Evolutionary conservation across 2,888 invertebrate genomes (phyloP), one percentile per base, ranked within the genome.

Genomic region (Agrilus biguttatus): DNA sequence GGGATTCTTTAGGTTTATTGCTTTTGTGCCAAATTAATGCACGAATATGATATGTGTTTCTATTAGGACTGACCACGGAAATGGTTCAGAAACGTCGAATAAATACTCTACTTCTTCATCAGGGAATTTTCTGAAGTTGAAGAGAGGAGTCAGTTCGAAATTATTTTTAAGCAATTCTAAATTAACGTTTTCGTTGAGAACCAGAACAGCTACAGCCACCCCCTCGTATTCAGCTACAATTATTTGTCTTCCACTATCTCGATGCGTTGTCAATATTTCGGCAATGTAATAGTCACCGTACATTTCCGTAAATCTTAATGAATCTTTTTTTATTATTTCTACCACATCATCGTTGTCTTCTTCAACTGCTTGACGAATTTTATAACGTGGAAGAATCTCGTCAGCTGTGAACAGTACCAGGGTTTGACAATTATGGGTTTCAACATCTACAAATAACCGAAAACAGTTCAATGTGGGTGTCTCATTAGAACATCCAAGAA

Each of bases 281-380:
- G 80, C 78, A 3, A 83, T 71, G 52, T 78, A 83, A 57, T 66
- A 81, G 10, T 77, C 71, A 0, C 83, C 83, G 51, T 80, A 77
- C 2, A 72, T 47, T 39, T 70, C 59, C 14, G 69, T 67, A 23
- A 81, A 52, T n/a, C 64, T 56, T 1, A 69, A 63, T n/a, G 72
- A 70, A 41, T 71, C 69, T 1, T 60, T 61, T 44, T 77, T 70
- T 35, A 83, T 65, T 40, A 84, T 69, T 10, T 74, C 70, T 1
- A 80, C 69, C 41, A 84, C 65, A 48, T 83, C 82, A 51, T 84
- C 83, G 54, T 84, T 81, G 51, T 84, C 84, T 65, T 82, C 82
- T 51, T 81, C 78, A 1, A 84, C 82, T 40, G 77, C 77, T 34
- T 68, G 61, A 12, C 77, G 64, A 43, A 77, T 69, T 53, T 65